Conservation (phyloP, 2,888 invertebrate genomes). For the Cantharis lateralis region DNA sequence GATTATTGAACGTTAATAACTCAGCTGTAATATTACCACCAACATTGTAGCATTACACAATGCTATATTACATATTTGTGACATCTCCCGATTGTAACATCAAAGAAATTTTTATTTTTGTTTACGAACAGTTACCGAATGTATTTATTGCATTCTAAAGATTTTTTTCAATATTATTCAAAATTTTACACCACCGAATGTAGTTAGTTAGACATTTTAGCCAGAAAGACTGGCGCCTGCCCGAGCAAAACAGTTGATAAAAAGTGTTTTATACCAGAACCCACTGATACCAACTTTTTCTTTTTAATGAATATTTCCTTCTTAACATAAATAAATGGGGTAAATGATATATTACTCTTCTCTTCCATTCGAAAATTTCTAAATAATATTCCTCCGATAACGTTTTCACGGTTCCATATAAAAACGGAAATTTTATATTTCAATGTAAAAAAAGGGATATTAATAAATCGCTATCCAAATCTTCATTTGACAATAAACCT, state of each 20-base stretch:
- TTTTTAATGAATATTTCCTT: not conserved
- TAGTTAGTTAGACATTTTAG: not conserved
- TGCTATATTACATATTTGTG: not conserved
- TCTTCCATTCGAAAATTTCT: not conserved
- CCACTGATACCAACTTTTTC: not conserved
- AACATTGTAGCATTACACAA: no score
- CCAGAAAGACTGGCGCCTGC: not conserved
- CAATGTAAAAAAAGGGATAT: not conserved
- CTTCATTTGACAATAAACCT: not conserved
- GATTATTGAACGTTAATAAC: no score
- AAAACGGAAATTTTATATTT: not conserved
- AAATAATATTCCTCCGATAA: not conserved
- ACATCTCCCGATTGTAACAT: not conserved
- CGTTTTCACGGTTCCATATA: not conserved
- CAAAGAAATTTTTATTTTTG: not conserved
- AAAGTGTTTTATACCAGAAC: not conserved
- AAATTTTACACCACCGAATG: not conserved
- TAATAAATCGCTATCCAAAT: not conserved
- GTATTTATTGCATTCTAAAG: not conserved
- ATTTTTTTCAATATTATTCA: no score
- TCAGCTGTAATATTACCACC: no score
- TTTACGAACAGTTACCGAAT: not conserved
- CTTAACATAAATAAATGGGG: not conserved
- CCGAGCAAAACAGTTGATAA: not conserved
- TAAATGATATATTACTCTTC: not conserved